These are phyloP conservation scores for Stegostoma tigrinum DNA, from an alignment of 2,113 vertebrate genomes.

Conservation along the genomic window DNA sequence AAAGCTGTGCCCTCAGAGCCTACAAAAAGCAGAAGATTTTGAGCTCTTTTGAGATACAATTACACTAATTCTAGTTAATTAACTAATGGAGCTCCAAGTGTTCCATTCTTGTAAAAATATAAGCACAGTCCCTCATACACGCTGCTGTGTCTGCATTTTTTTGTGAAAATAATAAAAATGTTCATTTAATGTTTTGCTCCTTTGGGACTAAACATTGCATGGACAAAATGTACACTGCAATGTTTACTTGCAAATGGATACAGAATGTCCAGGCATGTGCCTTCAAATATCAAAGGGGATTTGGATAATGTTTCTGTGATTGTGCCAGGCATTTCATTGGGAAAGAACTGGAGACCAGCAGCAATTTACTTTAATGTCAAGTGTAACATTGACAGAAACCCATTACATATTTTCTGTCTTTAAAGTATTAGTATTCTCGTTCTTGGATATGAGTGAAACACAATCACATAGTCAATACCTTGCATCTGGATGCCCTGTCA, in stretches of 20 bases:
- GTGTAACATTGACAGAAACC: neutral
- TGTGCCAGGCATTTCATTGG: neutral
- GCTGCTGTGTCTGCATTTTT: neutral
- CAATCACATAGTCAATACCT: neutral
- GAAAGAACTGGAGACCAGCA: neutral
- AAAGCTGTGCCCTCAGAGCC: neutral
- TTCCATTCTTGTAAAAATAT: neutral
- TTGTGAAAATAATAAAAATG: neutral
- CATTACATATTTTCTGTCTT: neutral
- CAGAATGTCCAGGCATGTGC: neutral
- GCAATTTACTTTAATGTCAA: neutral
- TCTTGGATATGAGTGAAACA: neutral
- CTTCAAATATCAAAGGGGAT: constrained; percentile 21
- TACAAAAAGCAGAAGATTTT: neutral
- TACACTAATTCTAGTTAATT: neutral
- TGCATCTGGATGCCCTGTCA: neutral
- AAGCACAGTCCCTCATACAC: neutral
- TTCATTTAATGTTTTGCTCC: neutral
- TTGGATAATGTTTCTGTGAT: neutral
- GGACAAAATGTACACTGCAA: neutral
- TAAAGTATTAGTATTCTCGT: neutral
- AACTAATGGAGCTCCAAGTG: neutral
- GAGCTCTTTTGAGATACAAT: neutral
- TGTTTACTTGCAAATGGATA: neutral
- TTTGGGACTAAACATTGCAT: neutral